A percentile compares a stretch with the other conserved stretches of the same genome.
These are phyloP conservation scores for Pristionchus japonicus DNA, from an alignment of 2,888 invertebrate species.

Conservation along the genomic window DNA sequence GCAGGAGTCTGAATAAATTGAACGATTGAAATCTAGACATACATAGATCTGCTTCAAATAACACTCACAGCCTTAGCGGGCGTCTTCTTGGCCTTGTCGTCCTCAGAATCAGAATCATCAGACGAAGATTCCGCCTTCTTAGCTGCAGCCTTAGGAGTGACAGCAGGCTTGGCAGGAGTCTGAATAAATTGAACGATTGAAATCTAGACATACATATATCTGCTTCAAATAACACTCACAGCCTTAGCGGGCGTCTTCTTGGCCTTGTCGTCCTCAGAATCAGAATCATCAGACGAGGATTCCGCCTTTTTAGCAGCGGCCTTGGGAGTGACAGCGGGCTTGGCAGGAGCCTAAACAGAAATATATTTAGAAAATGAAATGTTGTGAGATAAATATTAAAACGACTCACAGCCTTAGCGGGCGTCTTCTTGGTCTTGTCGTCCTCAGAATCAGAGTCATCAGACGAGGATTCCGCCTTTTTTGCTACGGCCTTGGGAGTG, in stretches of 20 bases:
- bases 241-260: slow-evolving; percentile 46
- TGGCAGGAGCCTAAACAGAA: slow-evolving; percentile 50
- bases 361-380: slow-evolving; percentile 54
- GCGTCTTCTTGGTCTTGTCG: slow-evolving; percentile 49
- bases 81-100: slow-evolving; percentile 52
- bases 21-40: neutral
- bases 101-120: slow-evolving; percentile 55
- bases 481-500: neutral
- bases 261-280: slow-evolving; percentile 53
- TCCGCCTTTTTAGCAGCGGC: slow-evolving; percentile 51
- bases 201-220: neutral
- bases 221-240: neutral
- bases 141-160: slow-evolving; percentile 45
- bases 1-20: neutral
- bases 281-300: slow-evolving; percentile 52
- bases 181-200: too few relatives aligned
- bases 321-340: slow-evolving; percentile 48
- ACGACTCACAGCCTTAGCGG: slow-evolving; percentile 48
- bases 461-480: slow-evolving; percentile 46
- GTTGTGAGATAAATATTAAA: slow-evolving; percentile 50
- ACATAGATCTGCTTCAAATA: too few relatives aligned
- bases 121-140: slow-evolving; percentile 55
- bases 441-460: slow-evolving; percentile 49
- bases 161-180: neutral
- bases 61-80: neutral